Evolutionary conservation across 1,140 invertebrate species (phyloP).

Genomic region (Drosophila malerkotliana): DNA sequence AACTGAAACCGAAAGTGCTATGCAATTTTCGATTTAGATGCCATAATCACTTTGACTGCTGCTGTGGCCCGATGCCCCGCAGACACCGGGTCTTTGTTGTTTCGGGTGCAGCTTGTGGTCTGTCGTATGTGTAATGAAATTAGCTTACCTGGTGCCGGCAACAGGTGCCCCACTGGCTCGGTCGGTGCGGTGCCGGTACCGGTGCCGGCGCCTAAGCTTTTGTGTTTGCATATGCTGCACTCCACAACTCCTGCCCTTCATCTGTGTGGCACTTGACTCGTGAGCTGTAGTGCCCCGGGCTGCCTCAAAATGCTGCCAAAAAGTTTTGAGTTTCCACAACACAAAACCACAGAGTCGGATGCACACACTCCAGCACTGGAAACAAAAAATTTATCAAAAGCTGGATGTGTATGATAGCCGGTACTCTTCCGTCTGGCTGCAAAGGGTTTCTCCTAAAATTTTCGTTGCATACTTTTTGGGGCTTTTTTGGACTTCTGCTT

Average conservation of each 20-base stretch:
- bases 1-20: constrained; percentile 68
- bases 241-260: not conserved
- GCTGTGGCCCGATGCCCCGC: constrained; percentile 1
- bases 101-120: constrained; percentile 50
- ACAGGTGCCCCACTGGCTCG: constrained; percentile 47
- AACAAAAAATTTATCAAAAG: not conserved
- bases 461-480: not conserved
- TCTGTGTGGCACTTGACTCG: constrained; percentile 24
- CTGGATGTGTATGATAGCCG: not conserved
- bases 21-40: constrained; percentile 74
- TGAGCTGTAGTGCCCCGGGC: constrained; percentile 3
- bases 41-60: constrained; percentile 47
- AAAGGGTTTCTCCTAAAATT: not conserved
- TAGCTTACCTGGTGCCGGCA: constrained; percentile 48
- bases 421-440: not conserved
- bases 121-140: constrained; percentile 64
- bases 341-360: constrained; percentile 17
- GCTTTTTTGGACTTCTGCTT: not conserved
- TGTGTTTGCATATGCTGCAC: constrained; percentile 27
- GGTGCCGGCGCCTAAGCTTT: constrained; percentile 37
- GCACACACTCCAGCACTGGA: constrained; percentile 10
- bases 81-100: constrained; percentile 19
- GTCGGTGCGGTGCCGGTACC: constrained; percentile 34
- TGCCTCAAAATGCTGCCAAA: constrained; percentile 48
- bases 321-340: constrained; percentile 35